phyloP scores from a whole-genome alignment of 2,113 vertebrate species.

The Caranx melampygus region DNA sequence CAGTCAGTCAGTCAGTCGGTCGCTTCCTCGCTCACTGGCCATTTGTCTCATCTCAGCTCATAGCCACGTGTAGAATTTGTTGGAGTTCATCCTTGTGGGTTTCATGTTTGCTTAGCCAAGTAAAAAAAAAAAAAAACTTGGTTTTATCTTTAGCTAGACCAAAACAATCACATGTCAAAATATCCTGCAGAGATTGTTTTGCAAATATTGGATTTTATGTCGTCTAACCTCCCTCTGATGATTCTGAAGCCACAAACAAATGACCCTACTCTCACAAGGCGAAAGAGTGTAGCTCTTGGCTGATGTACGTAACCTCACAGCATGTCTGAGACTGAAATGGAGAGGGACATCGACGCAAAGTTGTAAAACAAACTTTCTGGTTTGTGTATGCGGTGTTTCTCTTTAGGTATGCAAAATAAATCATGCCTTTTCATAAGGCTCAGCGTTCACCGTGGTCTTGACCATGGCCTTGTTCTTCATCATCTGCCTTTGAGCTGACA shows the following conservation, averaged over 20 bases:
- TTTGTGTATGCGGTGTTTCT: conserved; percentile 39
- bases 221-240: conserved; percentile 10
- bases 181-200: conserved; percentile 49
- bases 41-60: conserved; percentile 36
- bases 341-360: conserved; percentile 31
- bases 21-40: conserved; percentile 13
- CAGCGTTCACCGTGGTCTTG: conserved; percentile 9
- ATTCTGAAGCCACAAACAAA: conserved; percentile 44
- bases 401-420: conserved; percentile 28
- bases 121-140: not conserved
- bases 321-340: conserved; percentile 22
- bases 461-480: conserved; percentile 52
- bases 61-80: not conserved
- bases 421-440: conserved; percentile 39
- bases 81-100: conserved; percentile 14
- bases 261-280: conserved; percentile 16
- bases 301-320: conserved; percentile 14
- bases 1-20: conserved; percentile 22
- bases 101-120: conserved; percentile 28
- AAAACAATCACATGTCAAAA: conserved; percentile 53
- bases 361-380: conserved; percentile 49
- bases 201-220: conserved; percentile 26
- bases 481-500: conserved; percentile 39
- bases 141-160: conserved; percentile 43
- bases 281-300: conserved; percentile 42